Percentiles rank a stretch among this genome's conserved stretches.
Evolutionary conservation across 2,113 vertebrate genomes (phyloP).

Genomic region (Diphyllodes magnificus): DNA sequence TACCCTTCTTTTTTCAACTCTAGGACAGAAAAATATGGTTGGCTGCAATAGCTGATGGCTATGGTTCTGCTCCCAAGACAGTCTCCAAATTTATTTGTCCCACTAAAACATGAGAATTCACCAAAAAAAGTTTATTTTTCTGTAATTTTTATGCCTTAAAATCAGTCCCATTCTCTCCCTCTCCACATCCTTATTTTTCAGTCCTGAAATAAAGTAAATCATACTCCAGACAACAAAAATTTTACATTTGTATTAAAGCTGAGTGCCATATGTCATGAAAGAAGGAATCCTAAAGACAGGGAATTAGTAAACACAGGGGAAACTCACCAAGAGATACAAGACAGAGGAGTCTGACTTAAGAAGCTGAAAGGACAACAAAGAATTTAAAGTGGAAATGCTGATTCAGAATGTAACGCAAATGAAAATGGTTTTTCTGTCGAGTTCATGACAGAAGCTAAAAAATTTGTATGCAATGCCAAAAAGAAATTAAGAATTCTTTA

Average conservation of each 20-base stretch:
- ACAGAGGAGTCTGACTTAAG: not conserved
- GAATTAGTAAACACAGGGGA: not conserved
- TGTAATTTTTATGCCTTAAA: not conserved
- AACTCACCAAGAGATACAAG: not conserved
- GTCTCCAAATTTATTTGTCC: not conserved
- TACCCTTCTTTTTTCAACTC: not conserved
- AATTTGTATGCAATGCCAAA: not conserved
- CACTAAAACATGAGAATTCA: not conserved
- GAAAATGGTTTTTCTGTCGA: not conserved
- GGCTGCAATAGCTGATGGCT: not conserved
- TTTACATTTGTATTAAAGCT: not conserved
- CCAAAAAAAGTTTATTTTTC: rapidly evolving
- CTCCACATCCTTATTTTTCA: not conserved
- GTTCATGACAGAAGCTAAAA: not conserved
- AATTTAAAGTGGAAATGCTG: not conserved
- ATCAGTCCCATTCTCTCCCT: not conserved
- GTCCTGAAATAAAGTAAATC: not conserved
- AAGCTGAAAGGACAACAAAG: not conserved
- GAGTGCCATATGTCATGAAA: not conserved
- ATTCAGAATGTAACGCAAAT: not conserved
- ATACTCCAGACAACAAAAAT: not conserved
- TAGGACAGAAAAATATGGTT: not conserved
- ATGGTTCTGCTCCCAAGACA: not conserved
- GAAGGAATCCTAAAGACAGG: not conserved
- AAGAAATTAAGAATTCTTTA: not conserved